Percentiles rank a stretch among this genome's conserved stretches.
These are phyloP conservation scores for Leucophenga maculata DNA, from an alignment of 2,888 invertebrate species.

Conservation along the genomic window DNA sequence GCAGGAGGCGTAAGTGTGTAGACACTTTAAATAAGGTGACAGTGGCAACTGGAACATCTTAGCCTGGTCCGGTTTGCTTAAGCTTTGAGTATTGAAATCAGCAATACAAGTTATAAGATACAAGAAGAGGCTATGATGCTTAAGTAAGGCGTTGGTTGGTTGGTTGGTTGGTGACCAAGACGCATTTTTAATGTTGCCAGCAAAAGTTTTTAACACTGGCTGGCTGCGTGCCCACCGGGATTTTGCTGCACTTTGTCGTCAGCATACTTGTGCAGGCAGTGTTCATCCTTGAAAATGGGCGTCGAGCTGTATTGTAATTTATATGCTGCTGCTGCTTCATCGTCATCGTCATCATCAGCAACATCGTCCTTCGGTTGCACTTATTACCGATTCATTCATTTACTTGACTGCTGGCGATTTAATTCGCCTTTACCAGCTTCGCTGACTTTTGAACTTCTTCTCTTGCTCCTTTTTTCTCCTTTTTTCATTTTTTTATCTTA, in stretches of 20 bases:
- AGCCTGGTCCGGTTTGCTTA: not conserved
- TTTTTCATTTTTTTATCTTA: not conserved
- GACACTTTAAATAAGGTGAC: slow-evolving; percentile 21
- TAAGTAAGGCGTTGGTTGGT: not conserved
- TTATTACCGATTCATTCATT: slow-evolving; percentile 55
- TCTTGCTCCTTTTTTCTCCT: not conserved
- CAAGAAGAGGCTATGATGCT: not conserved
- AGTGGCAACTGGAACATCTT: not conserved
- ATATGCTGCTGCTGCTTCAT: not conserved
- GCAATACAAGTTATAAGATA: not conserved
- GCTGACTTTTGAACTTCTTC: not conserved
- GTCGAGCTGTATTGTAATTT: slow-evolving; percentile 9
- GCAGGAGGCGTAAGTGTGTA: slow-evolving; percentile 55
- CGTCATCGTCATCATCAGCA: not conserved
- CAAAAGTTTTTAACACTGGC: slow-evolving; percentile 10
- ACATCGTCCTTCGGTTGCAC: slow-evolving; percentile 52
- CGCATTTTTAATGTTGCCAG: slow-evolving; percentile 13
- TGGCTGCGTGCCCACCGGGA: slow-evolving; percentile 11
- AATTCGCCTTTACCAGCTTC: slow-evolving; percentile 54
- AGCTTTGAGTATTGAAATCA: slow-evolving; percentile 8
- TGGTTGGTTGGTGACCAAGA: not conserved
- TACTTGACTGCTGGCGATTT: slow-evolving; percentile 53
- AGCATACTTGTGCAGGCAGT: too few relatives aligned
- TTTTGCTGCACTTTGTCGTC: slow-evolving; percentile 13
- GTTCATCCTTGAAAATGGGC: too few relatives aligned